Base-by-base conservation (phyloP, 1,140 invertebrate genomes). In the Aphelenchoides avenae region DNA sequence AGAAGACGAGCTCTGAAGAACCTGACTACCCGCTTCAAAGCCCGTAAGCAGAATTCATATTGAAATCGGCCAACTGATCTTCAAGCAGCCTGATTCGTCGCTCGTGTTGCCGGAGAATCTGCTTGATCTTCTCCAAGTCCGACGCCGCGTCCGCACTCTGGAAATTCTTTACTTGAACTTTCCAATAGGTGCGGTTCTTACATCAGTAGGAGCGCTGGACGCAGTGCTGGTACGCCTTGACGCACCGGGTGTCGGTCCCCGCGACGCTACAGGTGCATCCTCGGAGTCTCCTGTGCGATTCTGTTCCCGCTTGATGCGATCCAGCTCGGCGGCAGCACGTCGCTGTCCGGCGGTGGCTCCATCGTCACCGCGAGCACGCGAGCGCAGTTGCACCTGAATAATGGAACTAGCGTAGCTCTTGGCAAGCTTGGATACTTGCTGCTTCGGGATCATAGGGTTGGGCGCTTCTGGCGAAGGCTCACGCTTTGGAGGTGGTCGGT, bases 81-180 rank as follows among this genome's bases (percentile, higher is more conserved):
- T 88, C 86, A 11, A 88, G 72, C 11, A 85, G 82, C 49, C 85
- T 80, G 71, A 88, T 88, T 57, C 90, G 83, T 64, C 89, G 89
- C 79, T 94, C 90, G 75, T 94, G 91, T 71, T 91, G 91, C 2
- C 93, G 86, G 62, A 93, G 88, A 71, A 92, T 87, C 2, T 89
- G 86, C 77, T 94, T 93, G 52, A 93, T 80, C n/a, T n/a, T n/a
- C n/a, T n/a, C n/a, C n/a, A n/a, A n/a, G n/a, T n/a, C n/a, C n/a
- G n/a, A n/a, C n/a, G n/a, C n/a, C n/a, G n/a, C n/a, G n/a, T n/a
- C n/a, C n/a, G n/a, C n/a, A n/a, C n/a, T n/a, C n/a, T n/a, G n/a
- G n/a, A n/a, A n/a, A n/a, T n/a, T n/a, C n/a, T n/a, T n/a, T n/a
- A n/a, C n/a, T n/a, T n/a, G n/a, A n/a, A n/a, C n/a, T n/a, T n/a